phyloP scores from a whole-genome alignment of 2,888 invertebrate species.

The Drosophila anceps region DNA sequence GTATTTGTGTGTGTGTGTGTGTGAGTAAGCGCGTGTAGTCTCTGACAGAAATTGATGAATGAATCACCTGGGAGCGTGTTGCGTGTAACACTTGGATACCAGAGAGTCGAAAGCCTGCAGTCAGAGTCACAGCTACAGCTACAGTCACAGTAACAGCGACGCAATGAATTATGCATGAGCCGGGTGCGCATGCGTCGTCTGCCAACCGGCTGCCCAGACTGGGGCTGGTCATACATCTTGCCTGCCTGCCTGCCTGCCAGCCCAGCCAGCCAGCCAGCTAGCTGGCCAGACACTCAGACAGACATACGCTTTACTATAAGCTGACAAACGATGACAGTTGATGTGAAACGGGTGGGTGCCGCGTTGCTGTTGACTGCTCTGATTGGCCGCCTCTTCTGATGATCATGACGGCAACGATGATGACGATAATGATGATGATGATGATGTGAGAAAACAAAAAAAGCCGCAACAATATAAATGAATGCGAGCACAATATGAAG shows the following conservation, averaged over 20 bases:
- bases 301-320: slow-evolving; percentile 75
- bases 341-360: slow-evolving; percentile 77
- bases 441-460: slow-evolving; percentile 34
- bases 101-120: slow-evolving; percentile 48
- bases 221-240: slow-evolving; percentile 75
- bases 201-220: slow-evolving; percentile 47
- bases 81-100: slow-evolving; percentile 73
- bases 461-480: slow-evolving; percentile 62
- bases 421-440: slow-evolving; percentile 7
- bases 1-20: slow-evolving; percentile 1
- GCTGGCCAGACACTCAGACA: slow-evolving; percentile 32
- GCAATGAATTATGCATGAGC: slow-evolving; percentile 79
- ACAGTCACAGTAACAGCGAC: slow-evolving; percentile 47
- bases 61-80: slow-evolving; percentile 79
- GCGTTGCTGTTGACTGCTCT: slow-evolving; percentile 57
- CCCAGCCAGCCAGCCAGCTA: slow-evolving; percentile 10
- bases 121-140: slow-evolving; percentile 34
- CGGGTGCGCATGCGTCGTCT: slow-evolving; percentile 58
- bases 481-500: slow-evolving; percentile 73
- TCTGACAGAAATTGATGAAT: slow-evolving; percentile 82
- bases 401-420: slow-evolving; percentile 25
- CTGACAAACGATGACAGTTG: slow-evolving; percentile 85
- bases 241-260: slow-evolving; percentile 26
- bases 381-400: slow-evolving; percentile 71
- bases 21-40: slow-evolving; percentile 72